Evolutionary conservation across 2,113 vertebrate species (phyloP).

Genomic region (Ellobius talpinus): DNA sequence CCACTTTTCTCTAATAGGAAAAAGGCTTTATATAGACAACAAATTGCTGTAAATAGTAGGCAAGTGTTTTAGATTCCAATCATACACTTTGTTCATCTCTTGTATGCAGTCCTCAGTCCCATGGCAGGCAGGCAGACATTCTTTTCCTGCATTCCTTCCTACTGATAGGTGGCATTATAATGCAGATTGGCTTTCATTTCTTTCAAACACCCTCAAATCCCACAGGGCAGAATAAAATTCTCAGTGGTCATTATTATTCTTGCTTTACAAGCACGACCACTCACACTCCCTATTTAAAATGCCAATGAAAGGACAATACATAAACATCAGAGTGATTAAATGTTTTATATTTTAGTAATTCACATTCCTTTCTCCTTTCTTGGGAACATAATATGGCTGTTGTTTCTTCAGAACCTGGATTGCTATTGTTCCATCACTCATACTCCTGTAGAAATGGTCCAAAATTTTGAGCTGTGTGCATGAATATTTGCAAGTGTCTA

Average conservation of each 20-base stretch:
- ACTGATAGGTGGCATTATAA: slow-evolving; percentile 34
- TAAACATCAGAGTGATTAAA: slow-evolving; percentile 54
- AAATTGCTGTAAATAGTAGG: slow-evolving; percentile 26
- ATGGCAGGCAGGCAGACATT: slow-evolving; percentile 50
- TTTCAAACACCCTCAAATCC: slow-evolving; percentile 50
- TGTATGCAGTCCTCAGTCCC: neutral
- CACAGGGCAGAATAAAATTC: slow-evolving; percentile 50
- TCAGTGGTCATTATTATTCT: slow-evolving; percentile 58
- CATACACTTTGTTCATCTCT: slow-evolving; percentile 17
- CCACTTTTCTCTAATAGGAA: slow-evolving; percentile 18
- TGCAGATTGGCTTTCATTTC: slow-evolving; percentile 69
- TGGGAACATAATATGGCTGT: slow-evolving; percentile 6
- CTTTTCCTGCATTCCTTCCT: slow-evolving; percentile 55
- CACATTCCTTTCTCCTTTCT: slow-evolving; percentile 54
- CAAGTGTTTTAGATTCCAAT: slow-evolving; percentile 60
- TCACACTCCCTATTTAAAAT: slow-evolving; percentile 45
- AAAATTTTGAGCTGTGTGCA: neutral
- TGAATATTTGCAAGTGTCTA: neutral
- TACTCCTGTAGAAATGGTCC: neutral
- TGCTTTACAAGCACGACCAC: slow-evolving; percentile 51
- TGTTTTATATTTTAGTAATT: slow-evolving; percentile 58
- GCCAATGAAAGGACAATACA: slow-evolving; percentile 53
- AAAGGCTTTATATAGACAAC: neutral
- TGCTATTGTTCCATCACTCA: neutral
- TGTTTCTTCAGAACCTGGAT: slow-evolving; percentile 38